Percentiles rank a stretch among this genome's conserved stretches.
Evolutionary conservation across 2,797 vertebrate genomes (phyloP).

Genomic region (Xenopus petersii): DNA sequence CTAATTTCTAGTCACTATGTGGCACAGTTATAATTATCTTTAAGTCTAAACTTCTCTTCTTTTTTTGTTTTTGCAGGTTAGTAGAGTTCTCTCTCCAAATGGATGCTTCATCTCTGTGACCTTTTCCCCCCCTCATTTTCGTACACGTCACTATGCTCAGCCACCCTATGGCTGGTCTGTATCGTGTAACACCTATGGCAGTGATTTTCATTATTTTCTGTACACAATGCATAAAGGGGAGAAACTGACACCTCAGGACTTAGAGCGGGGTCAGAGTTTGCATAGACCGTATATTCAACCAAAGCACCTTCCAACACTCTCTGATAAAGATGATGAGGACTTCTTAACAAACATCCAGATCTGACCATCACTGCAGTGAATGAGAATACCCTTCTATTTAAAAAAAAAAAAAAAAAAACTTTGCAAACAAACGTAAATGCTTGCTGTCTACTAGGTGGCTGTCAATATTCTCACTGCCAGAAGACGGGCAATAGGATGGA

Average conservation of each 20-base stretch:
- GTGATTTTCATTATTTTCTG: conserved; percentile 81
- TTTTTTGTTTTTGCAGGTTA: conserved; percentile 65
- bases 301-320: conserved; percentile 7
- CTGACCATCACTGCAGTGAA: too few relatives aligned
- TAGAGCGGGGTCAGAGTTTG: conserved; percentile 64
- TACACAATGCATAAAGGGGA: conserved; percentile 85
- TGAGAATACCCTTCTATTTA: too few relatives aligned
- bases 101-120: conserved; percentile 51
- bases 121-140: conserved; percentile 84
- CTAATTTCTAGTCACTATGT: too few relatives aligned
- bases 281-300: conserved; percentile 9
- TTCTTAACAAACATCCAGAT: conserved; percentile 72
- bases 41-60: not conserved
- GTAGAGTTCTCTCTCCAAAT: conserved; percentile 76
- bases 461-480: too few relatives aligned
- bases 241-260: conserved; percentile 69
- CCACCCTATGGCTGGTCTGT: conserved; percentile 81
- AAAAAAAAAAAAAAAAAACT: too few relatives aligned
- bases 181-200: conserved; percentile 72
- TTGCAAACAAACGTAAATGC: too few relatives aligned
- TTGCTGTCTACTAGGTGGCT: too few relatives aligned
- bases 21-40: too few relatives aligned
- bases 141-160: conserved; percentile 79
- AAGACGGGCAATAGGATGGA: too few relatives aligned
- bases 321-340: conserved; percentile 66